Percentiles rank a stretch among this genome's conserved stretches.
Evolutionary conservation across 1,140 invertebrate genomes (phyloP).

Genomic region (Sipha flava): DNA sequence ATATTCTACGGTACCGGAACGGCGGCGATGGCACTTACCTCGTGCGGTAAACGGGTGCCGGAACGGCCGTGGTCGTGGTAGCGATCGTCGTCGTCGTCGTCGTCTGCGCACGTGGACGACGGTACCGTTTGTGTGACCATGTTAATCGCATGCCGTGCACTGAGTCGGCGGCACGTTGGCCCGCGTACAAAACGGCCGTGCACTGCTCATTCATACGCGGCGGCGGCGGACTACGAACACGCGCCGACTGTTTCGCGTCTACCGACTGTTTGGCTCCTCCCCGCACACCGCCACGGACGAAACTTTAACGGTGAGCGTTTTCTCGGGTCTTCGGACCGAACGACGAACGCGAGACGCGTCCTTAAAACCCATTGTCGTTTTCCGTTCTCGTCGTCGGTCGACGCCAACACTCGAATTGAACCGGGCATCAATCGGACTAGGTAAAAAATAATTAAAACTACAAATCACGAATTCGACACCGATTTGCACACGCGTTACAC

Average conservation of each 20-base stretch:
- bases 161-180: slow-evolving; percentile 12
- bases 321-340: too few species aligned
- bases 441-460: too few species aligned
- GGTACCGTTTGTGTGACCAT: slow-evolving; percentile 15
- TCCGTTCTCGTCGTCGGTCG: too few species aligned
- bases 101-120: neutral
- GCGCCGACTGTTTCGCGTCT: neutral
- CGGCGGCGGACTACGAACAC: neutral
- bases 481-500: too few species aligned
- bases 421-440: too few species aligned
- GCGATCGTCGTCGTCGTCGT: neutral
- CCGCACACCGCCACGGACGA: neutral
- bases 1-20: too few species aligned
- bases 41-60: neutral
- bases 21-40: neutral
- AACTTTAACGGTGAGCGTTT: too few species aligned
- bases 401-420: too few species aligned
- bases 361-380: too few species aligned
- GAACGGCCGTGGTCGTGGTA: too few species aligned
- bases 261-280: neutral
- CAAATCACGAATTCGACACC: too few species aligned
- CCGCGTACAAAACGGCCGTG: neutral
- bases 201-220: slow-evolving; percentile 5
- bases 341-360: too few species aligned
- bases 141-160: slow-evolving; percentile 26